These are phyloP conservation scores for Drosophila teissieri DNA, from an alignment of 1,140 invertebrate species.

Conservation along the genomic window DNA sequence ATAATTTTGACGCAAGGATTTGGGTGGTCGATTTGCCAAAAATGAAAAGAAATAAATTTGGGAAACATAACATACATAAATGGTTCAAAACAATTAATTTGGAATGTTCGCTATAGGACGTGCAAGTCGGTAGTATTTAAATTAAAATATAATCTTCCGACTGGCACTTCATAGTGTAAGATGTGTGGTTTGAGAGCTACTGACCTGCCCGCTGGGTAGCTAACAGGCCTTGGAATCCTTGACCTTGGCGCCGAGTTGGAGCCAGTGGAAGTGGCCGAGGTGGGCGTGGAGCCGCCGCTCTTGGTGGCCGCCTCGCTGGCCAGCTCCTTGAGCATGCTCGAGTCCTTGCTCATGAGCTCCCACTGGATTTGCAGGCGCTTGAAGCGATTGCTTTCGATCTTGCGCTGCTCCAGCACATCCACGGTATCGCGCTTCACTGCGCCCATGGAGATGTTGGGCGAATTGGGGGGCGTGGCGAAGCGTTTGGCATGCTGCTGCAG, in stretches of 20 bases:
- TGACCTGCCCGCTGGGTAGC: conserved; percentile 86
- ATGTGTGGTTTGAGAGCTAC: conserved; percentile 10
- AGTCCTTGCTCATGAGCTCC: conserved; percentile 90
- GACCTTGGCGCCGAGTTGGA: conserved; percentile 86
- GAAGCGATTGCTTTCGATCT: conserved; percentile 86
- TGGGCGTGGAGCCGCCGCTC: conserved; percentile 84
- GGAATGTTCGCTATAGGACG: neutral
- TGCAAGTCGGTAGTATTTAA: neutral
- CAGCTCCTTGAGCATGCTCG: conserved; percentile 81
- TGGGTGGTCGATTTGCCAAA: conserved; percentile 10
- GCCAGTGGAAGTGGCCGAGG: conserved; percentile 74
- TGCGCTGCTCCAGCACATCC: conserved; percentile 78
- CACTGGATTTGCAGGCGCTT: conserved; percentile 93
- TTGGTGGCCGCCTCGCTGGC: conserved; percentile 85
- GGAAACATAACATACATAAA: conserved; percentile 22
- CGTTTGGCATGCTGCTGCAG: conserved; percentile 73
- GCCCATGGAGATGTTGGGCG: conserved; percentile 88
- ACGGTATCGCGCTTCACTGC: conserved; percentile 61
- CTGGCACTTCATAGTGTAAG: neutral
- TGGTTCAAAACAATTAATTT: conserved; percentile 43
- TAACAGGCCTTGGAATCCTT: conserved; percentile 89
- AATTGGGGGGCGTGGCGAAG: conserved; percentile 89
- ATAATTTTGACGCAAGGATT: conserved; percentile 29
- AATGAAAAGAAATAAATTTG: conserved; percentile 58
- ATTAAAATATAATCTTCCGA: neutral